These are phyloP conservation scores for Probaryconus sp. DNA, from an alignment of 1,140 invertebrate species.

Conservation along the genomic window DNA sequence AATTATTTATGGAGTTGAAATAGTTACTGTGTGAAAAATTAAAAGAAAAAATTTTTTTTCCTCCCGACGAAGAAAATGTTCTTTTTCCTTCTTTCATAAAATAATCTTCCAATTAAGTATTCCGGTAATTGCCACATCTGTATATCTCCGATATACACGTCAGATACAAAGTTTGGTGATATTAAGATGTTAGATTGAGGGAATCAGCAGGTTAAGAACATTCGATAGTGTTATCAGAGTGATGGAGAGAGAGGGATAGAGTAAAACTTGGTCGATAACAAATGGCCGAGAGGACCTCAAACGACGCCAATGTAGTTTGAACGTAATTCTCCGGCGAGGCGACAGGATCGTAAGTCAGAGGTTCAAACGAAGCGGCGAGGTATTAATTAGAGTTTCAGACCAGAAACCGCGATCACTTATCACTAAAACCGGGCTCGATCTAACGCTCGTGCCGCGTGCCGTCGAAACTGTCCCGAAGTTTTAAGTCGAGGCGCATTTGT, in stretches of 20 bases:
- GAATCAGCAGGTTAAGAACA: slow-evolving; percentile 41
- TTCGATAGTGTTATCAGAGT: slow-evolving; percentile 46
- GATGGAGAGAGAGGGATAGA: slow-evolving; percentile 19
- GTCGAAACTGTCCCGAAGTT: slow-evolving; percentile 59
- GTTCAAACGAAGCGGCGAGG: slow-evolving; percentile 77
- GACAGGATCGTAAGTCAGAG: slow-evolving; percentile 76
- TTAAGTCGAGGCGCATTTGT: slow-evolving; percentile 63
- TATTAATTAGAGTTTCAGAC: slow-evolving; percentile 78
- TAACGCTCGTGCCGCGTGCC: slow-evolving; percentile 43
- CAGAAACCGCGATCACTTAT: slow-evolving; percentile 77
- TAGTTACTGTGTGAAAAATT: no score
- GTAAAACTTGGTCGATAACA: slow-evolving; percentile 70
- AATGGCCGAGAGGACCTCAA: slow-evolving; percentile 67
- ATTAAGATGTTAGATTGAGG: slow-evolving; percentile 56
- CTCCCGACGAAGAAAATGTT: no score
- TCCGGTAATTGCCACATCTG: slow-evolving; percentile 7
- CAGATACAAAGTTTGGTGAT: slow-evolving; percentile 23
- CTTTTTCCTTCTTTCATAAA: no score
- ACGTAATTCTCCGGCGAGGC: slow-evolving; percentile 70
- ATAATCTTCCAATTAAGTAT: not conserved
- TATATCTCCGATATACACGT: slow-evolving; percentile 15
- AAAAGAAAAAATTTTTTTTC: no score
- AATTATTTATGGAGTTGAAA: no score
- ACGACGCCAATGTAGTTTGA: slow-evolving; percentile 68
- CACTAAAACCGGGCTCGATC: slow-evolving; percentile 67